phyloP scores from a whole-genome alignment of 2,113 vertebrate species.

The Pteropus alecto region DNA sequence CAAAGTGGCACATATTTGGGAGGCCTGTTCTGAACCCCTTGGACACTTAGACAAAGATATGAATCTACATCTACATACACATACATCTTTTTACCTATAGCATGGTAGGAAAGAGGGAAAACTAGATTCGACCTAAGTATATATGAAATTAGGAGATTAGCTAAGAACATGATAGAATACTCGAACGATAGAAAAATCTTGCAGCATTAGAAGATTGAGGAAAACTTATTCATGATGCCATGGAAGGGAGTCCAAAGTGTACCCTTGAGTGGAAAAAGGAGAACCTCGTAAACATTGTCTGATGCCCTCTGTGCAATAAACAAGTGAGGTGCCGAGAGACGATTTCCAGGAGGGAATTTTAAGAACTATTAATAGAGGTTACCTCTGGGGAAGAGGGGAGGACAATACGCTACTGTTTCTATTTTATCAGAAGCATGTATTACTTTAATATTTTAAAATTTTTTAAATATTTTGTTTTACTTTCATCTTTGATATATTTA shows the following conservation, averaged over 20 bases:
- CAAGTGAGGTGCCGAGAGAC: not conserved
- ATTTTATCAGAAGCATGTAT: not conserved
- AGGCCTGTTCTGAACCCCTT: not conserved
- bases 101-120: not conserved
- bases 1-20: not conserved
- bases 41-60: not conserved
- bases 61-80: not conserved
- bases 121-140: not conserved
- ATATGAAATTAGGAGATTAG: not conserved
- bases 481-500: not conserved
- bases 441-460: not conserved
- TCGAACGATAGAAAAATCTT: not conserved
- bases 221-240: not conserved
- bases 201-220: not conserved
- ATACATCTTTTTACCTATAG: not conserved
- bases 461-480: not conserved
- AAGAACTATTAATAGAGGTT: not conserved
- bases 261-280: not conserved
- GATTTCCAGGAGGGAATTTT: not conserved
- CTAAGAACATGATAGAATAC: not conserved
- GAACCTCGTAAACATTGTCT: not conserved
- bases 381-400: not conserved
- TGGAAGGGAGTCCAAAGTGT: not conserved
- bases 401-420: not conserved
- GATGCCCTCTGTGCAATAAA: not conserved